Percentiles rank a stretch among this genome's conserved stretches.
Conservation (phyloP, 2,113 vertebrate genomes). For the Rutilus rutilus region DNA sequence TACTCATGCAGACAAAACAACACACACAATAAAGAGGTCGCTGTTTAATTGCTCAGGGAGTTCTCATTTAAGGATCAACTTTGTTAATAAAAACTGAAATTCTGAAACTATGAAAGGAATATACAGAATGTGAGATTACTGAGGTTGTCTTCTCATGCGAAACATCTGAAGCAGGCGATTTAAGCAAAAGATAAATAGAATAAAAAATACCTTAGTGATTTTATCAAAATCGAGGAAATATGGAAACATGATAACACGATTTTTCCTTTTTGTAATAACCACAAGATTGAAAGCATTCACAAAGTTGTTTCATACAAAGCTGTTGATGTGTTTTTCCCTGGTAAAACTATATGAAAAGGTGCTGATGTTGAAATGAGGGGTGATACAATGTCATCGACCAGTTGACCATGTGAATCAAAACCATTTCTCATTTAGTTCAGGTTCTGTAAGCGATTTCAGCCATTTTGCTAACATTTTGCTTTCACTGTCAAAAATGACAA, state of each 20-base stretch:
- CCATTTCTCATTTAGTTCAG: neutral
- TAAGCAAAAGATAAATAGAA: neutral
- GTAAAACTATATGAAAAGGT: neutral
- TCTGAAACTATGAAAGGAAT: neutral
- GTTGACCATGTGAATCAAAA: neutral
- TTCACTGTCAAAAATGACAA: neutral
- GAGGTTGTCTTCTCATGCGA: neutral
- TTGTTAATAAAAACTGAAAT: neutral
- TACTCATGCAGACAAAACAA: neutral
- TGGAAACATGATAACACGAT: neutral
- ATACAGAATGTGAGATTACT: neutral
- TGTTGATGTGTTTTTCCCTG: neutral
- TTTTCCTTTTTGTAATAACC: neutral
- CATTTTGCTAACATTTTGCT: neutral
- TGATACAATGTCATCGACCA: conserved; percentile 6
- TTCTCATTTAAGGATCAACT: conserved; percentile 5
- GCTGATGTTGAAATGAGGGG: conserved; percentile 18
- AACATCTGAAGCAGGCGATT: neutral
- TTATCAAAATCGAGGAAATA: neutral
- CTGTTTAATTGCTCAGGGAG: neutral
- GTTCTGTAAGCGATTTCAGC: conserved; percentile 17
- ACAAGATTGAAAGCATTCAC: neutral
- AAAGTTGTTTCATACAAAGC: neutral
- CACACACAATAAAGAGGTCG: conserved; percentile 1
- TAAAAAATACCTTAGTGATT: neutral